Evolutionary conservation across 2,113 vertebrate species (phyloP).

Genomic region (Hylia prasina): DNA sequence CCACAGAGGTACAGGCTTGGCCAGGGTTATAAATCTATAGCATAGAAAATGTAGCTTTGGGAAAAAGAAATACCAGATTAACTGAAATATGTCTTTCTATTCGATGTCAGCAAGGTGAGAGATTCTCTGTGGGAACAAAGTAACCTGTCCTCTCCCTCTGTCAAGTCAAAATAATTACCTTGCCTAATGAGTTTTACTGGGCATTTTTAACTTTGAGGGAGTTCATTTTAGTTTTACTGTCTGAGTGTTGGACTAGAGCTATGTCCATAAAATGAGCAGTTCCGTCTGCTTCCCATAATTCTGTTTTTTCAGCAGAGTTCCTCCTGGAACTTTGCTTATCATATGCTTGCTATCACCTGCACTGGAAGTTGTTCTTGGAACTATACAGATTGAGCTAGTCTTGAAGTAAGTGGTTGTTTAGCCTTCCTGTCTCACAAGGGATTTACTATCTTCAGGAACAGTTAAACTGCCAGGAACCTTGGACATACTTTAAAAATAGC

Average conservation of each 20-base stretch:
- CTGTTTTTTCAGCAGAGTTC: neutral
- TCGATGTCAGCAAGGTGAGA: neutral
- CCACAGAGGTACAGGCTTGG: neutral
- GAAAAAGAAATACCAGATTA: neutral
- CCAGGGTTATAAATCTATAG: neutral
- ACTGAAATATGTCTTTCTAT: neutral
- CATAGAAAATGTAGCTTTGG: neutral
- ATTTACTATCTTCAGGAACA: neutral
- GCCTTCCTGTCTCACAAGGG: neutral
- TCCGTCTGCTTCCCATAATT: neutral
- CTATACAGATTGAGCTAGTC: neutral
- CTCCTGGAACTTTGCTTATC: neutral
- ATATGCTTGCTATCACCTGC: neutral
- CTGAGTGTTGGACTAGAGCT: neutral
- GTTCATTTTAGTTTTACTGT: conserved; percentile 27
- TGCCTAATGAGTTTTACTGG: neutral
- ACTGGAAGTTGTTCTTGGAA: neutral
- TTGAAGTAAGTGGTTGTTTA: neutral
- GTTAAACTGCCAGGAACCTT: neutral
- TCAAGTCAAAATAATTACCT: neutral
- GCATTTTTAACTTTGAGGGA: conserved; percentile 13
- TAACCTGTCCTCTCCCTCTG: neutral
- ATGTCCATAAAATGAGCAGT: neutral
- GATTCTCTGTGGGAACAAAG: fast-evolving
- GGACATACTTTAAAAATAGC: neutral